Evolutionary conservation across 2,797 vertebrate genomes (phyloP).

Genomic region (Rhodeus uyekii): DNA sequence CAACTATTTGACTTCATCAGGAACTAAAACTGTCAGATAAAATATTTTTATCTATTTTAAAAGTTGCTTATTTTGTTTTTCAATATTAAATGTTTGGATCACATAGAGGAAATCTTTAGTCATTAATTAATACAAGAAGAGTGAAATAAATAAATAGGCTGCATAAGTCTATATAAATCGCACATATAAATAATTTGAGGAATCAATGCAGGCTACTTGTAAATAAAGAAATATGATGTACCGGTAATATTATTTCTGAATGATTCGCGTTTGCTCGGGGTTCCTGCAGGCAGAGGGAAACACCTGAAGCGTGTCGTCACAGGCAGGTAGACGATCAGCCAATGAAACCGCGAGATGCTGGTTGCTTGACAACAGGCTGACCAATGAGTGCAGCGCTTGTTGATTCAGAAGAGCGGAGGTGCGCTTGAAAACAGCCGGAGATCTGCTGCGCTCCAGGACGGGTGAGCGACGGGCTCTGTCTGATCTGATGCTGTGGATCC

Average conservation of each 20-base stretch:
- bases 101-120: background rate
- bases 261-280: background rate
- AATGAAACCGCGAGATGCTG: constrained; percentile 66
- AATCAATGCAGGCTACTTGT: background rate
- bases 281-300: background rate
- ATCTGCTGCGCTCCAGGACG: constrained; percentile 8
- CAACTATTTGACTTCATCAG: too few relatives aligned
- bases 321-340: constrained; percentile 51
- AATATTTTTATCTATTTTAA: background rate
- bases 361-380: constrained; percentile 65
- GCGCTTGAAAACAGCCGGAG: constrained; percentile 62
- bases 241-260: background rate
- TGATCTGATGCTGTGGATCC: too few relatives aligned
- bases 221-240: background rate
- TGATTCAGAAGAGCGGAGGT: constrained; percentile 39
- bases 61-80: background rate
- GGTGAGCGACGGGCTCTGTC: too few relatives aligned
- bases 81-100: too few relatives aligned
- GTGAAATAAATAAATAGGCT: background rate
- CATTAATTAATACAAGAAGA: background rate
- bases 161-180: too few relatives aligned
- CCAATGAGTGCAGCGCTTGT: constrained; percentile 69
- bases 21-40: background rate
- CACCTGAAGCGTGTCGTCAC: constrained; percentile 9
- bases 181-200: background rate